phyloP scores from a whole-genome alignment of 2,113 vertebrate genomes.

The Okapia johnstoni region DNA sequence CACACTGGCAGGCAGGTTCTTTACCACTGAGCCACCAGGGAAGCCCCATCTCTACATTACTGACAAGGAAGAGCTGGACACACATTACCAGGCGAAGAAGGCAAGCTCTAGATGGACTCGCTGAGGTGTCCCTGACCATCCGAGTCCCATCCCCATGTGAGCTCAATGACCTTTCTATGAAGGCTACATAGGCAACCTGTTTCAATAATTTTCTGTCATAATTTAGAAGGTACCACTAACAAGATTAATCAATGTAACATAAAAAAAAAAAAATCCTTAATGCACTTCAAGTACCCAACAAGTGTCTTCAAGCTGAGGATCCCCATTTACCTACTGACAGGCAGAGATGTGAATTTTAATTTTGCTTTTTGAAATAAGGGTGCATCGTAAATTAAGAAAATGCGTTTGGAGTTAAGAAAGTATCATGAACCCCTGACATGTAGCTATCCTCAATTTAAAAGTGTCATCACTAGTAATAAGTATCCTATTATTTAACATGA shows the following conservation, averaged over 20 bases:
- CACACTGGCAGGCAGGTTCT: neutral
- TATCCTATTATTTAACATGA: neutral
- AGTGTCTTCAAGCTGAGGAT: neutral
- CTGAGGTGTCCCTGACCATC: neutral
- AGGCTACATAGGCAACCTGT: neutral
- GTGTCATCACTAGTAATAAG: neutral
- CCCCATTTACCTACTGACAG: neutral
- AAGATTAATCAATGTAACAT: neutral
- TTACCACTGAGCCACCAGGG: neutral
- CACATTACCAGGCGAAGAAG: rapidly evolving
- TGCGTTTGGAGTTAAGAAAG: neutral
- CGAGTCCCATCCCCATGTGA: neutral
- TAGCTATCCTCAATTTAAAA: neutral
- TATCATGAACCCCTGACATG: neutral
- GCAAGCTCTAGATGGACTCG: neutral
- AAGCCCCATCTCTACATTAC: neutral
- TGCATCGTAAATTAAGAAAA: neutral
- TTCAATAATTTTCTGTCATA: neutral
- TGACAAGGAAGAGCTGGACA: neutral
- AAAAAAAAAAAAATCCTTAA: neutral
- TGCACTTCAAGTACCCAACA: neutral
- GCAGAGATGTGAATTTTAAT: neutral
- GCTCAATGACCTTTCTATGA: neutral
- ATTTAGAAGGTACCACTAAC: neutral
- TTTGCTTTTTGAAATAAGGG: neutral